Percentiles rank a stretch among this genome's conserved stretches.
phyloP scores from a whole-genome alignment of 2,888 invertebrate species.

The Tortrix viridana region DNA sequence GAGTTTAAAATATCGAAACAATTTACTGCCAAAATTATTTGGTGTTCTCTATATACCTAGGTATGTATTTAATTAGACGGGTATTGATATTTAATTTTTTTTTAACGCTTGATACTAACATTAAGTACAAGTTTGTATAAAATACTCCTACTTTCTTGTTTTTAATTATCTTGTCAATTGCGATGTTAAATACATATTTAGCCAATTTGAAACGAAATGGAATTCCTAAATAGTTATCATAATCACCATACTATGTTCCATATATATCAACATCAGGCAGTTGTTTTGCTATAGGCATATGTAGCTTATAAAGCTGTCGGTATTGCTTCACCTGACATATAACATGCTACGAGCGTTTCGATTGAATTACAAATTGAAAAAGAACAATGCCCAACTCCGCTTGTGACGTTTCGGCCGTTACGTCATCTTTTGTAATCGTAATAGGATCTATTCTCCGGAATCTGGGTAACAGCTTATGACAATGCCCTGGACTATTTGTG shows the following conservation, averaged over 20 bases:
- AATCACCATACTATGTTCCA: neutral
- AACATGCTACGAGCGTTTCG: constrained; percentile 66
- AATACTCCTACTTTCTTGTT: neutral
- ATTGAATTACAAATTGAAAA: constrained; percentile 71
- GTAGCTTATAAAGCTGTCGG: constrained; percentile 46
- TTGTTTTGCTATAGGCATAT: constrained; percentile 7
- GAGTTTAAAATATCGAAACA: no score
- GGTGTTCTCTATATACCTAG: no score
- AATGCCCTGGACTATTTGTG: neutral
- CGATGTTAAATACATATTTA: neutral
- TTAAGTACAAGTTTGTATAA: no score
- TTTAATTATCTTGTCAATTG: neutral
- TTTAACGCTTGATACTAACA: no score
- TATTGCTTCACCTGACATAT: constrained; percentile 67
- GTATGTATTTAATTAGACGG: no score
- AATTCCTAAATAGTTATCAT: neutral
- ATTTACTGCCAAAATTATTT: no score
- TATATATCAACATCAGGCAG: constrained; percentile 4
- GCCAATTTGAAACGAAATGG: neutral
- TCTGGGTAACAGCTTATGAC: constrained; percentile 2
- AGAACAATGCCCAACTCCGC: constrained; percentile 61
- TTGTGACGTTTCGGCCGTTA: constrained; percentile 58
- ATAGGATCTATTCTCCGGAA: constrained; percentile 34
- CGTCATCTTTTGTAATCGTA: constrained; percentile 50
- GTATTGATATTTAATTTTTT: no score